Percentiles rank a stretch among this genome's conserved stretches.
Conservation (phyloP, 92 coral and sea anemone species). For the Heliopora coerulea region DNA sequence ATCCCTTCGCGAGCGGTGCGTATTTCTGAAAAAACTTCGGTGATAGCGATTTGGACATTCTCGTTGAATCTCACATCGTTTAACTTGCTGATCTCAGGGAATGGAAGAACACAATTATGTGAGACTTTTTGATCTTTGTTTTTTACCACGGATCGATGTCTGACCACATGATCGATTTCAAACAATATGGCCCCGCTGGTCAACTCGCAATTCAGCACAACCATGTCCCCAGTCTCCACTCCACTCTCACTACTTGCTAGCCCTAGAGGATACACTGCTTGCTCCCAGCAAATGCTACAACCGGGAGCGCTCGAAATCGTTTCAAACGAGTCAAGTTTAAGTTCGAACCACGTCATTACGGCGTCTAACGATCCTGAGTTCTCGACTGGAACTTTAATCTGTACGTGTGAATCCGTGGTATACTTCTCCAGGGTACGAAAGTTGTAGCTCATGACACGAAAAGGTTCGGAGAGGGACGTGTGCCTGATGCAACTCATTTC, state of each 20-base stretch:
- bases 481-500: conserved; percentile 63
- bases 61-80: conserved; percentile 63
- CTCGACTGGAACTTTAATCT: conserved; percentile 54
- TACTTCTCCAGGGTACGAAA: conserved; percentile 72
- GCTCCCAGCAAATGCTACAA: conserved; percentile 94
- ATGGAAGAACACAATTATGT: conserved; percentile 54
- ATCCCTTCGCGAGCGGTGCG: neutral
- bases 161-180: neutral
- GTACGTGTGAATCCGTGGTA: conserved; percentile 11
- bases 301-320: conserved; percentile 77
- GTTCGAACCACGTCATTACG: conserved; percentile 88
- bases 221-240: conserved; percentile 54
- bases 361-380: conserved; percentile 74
- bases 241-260: conserved; percentile 20
- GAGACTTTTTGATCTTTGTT: neutral
- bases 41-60: conserved; percentile 51
- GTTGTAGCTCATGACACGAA: conserved; percentile 63
- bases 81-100: conserved; percentile 65
- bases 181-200: conserved; percentile 23
- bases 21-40: conserved; percentile 38
- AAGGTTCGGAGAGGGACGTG: conserved; percentile 56
- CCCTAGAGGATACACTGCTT: conserved; percentile 76
- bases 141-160: neutral
- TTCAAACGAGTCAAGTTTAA: conserved; percentile 68
- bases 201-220: neutral